Evolutionary conservation across 2,888 invertebrate genomes (phyloP).

Genomic region (Yponomeuta malinellus): DNA sequence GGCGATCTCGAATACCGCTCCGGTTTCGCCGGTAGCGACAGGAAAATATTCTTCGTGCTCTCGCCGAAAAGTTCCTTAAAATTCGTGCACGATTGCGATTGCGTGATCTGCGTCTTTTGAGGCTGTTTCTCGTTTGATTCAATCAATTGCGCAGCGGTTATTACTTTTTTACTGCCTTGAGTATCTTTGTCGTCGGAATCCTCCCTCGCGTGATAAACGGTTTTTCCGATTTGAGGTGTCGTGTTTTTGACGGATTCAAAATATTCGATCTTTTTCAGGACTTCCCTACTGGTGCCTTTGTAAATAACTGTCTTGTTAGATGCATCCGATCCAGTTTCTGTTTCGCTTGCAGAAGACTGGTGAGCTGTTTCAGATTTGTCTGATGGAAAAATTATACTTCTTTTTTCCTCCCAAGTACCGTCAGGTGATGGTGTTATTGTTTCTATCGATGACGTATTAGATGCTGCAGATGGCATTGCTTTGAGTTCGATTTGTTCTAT

Average conservation of each 20-base stretch:
- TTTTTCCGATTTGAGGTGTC: constrained; percentile 60
- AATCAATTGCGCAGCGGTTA: constrained; percentile 16
- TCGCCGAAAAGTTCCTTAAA: constrained; percentile 90
- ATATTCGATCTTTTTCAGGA: constrained; percentile 85
- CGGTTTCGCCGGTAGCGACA: constrained; percentile 68
- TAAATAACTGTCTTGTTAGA: constrained; percentile 82
- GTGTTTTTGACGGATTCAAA: constrained; percentile 82
- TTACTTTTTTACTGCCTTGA: constrained; percentile 28
- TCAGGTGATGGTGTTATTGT: constrained; percentile 8
- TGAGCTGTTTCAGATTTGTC: constrained; percentile 48
- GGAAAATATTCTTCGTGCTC: constrained; percentile 75
- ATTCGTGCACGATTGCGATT: constrained; percentile 83
- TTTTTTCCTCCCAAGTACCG: constrained; percentile 25
- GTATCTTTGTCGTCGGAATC: constrained; percentile 67
- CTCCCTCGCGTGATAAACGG: constrained; percentile 72
- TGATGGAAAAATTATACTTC: constrained; percentile 36
- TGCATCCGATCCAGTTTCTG: constrained; percentile 84
- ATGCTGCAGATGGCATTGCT: constrained; percentile 10
- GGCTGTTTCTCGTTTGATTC: constrained; percentile 33
- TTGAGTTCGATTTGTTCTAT: neutral
- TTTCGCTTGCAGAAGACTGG: constrained; percentile 77
- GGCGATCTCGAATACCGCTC: constrained; percentile 62
- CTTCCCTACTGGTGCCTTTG: constrained; percentile 76
- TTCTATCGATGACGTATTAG: constrained; percentile 6
- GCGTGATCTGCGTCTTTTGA: constrained; percentile 51